phyloP scores from a whole-genome alignment of 2,113 vertebrate species.

The Pitta sordida region DNA sequence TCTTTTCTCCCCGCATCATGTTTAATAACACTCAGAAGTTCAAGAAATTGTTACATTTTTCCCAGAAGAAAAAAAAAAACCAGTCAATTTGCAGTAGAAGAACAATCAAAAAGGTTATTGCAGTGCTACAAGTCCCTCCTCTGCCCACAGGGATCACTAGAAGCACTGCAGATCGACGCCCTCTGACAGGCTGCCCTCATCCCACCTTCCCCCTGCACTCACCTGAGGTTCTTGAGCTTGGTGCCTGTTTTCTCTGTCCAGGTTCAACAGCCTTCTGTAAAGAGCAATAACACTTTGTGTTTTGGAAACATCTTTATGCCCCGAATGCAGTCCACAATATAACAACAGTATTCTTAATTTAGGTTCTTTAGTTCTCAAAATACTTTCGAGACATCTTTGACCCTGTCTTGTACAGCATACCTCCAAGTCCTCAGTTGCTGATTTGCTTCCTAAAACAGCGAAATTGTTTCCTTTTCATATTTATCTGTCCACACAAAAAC shows the following conservation, averaged over 20 bases:
- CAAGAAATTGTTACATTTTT: not conserved
- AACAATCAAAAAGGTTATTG: not conserved
- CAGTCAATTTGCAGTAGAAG: not conserved
- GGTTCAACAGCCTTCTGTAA: not conserved
- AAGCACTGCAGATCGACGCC: not conserved
- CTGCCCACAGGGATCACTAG: not conserved
- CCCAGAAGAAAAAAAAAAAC: not conserved
- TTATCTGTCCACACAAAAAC: accelerated
- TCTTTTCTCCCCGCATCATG: not conserved
- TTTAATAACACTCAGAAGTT: not conserved
- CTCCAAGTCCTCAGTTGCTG: not conserved
- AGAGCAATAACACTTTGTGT: not conserved
- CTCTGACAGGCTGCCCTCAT: not conserved
- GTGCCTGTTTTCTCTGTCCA: accelerated
- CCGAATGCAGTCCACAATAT: not conserved
- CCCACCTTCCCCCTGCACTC: not conserved
- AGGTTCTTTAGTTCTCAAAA: not conserved
- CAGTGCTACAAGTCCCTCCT: not conserved
- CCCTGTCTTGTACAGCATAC: not conserved
- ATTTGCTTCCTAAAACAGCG: not conserved
- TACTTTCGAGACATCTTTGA: not conserved
- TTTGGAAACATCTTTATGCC: not conserved
- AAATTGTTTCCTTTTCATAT: not conserved
- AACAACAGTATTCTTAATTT: not conserved
- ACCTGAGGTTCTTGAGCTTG: not conserved